Evolutionary conservation across 92 coral and sea anemone species (phyloP).

Genomic region (Actinernus sp.): DNA sequence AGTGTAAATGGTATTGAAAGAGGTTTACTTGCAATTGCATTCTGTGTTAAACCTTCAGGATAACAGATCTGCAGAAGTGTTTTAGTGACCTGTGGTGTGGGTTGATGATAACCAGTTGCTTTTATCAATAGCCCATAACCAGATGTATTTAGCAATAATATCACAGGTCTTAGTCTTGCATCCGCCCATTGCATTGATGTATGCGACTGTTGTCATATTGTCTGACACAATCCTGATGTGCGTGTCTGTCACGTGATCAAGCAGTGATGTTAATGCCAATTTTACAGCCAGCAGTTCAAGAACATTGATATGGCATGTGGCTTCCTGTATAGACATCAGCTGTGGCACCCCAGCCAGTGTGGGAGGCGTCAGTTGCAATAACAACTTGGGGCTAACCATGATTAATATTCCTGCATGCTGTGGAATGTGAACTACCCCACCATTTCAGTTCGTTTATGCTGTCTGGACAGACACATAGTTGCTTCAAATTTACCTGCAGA

Average conservation of each 20-base stretch:
- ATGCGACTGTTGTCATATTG: slow-evolving; percentile 35
- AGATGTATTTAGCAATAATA: slow-evolving; percentile 13
- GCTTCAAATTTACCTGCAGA: slow-evolving; percentile 22
- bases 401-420: slow-evolving; percentile 29
- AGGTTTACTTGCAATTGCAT: slow-evolving; percentile 31
- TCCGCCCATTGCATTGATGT: slow-evolving; percentile 59
- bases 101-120: slow-evolving; percentile 33
- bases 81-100: slow-evolving; percentile 37
- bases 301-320: slow-evolving; percentile 16
- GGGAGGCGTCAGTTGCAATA: slow-evolving; percentile 51
- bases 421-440: background rate
- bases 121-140: slow-evolving; percentile 28
- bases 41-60: too few relatives aligned
- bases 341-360: slow-evolving; percentile 45
- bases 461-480: slow-evolving; percentile 10
- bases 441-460: slow-evolving; percentile 7
- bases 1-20: slow-evolving; percentile 45
- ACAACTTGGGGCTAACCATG: slow-evolving; percentile 24
- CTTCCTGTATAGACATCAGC: background rate
- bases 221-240: slow-evolving; percentile 42
- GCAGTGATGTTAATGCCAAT: slow-evolving; percentile 13
- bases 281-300: slow-evolving; percentile 24
- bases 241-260: background rate
- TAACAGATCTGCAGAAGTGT: slow-evolving; percentile 36
- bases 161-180: slow-evolving; percentile 15